Evolutionary conservation across 2,888 invertebrate species (phyloP).

Genomic region (Trichopoda pennipes): DNA sequence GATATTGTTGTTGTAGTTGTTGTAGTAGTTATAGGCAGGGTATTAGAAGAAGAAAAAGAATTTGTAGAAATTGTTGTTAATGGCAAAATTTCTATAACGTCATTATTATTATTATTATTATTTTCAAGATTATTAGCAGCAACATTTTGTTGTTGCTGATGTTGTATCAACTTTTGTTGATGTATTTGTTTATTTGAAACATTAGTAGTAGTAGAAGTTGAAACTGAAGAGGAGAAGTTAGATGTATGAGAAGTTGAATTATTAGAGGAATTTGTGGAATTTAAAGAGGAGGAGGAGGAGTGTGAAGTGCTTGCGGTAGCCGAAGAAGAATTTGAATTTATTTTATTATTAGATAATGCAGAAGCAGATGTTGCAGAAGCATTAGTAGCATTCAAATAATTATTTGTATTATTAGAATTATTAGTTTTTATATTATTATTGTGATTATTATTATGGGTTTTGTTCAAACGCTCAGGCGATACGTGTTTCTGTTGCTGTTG

Average conservation of each 20-base stretch:
- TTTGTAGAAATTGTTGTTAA: slow-evolving; percentile 71
- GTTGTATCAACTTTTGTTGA: slow-evolving; percentile 56
- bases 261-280: slow-evolving; percentile 27
- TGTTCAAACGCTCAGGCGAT: slow-evolving; percentile 63
- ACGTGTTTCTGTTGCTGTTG: slow-evolving; percentile 47
- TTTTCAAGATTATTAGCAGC: slow-evolving; percentile 50
- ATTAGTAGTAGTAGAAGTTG: slow-evolving; percentile 36
- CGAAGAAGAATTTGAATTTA: slow-evolving; percentile 44
- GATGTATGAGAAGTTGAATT: slow-evolving; percentile 38
- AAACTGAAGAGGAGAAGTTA: slow-evolving; percentile 47
- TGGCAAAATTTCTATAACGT: slow-evolving; percentile 77
- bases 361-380: slow-evolving; percentile 47
- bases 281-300: slow-evolving; percentile 53
- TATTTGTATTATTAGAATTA: slow-evolving; percentile 37
- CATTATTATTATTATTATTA: slow-evolving; percentile 70
- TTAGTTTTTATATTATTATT: slow-evolving; percentile 39
- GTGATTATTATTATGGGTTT: slow-evolving; percentile 35
- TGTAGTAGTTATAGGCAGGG: slow-evolving; percentile 62
- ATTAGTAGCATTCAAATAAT: slow-evolving; percentile 58
- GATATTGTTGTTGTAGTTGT: slow-evolving; percentile 53
- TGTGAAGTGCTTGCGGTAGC: slow-evolving; percentile 46
- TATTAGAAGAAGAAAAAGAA: slow-evolving; percentile 70
- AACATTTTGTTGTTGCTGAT: slow-evolving; percentile 54
- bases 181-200: slow-evolving; percentile 58
- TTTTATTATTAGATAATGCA: slow-evolving; percentile 53